Evolutionary conservation across 2,113 vertebrate species (phyloP), one percentile per base, ranked within the genome.

Genomic region (Melozone crissalis): DNA sequence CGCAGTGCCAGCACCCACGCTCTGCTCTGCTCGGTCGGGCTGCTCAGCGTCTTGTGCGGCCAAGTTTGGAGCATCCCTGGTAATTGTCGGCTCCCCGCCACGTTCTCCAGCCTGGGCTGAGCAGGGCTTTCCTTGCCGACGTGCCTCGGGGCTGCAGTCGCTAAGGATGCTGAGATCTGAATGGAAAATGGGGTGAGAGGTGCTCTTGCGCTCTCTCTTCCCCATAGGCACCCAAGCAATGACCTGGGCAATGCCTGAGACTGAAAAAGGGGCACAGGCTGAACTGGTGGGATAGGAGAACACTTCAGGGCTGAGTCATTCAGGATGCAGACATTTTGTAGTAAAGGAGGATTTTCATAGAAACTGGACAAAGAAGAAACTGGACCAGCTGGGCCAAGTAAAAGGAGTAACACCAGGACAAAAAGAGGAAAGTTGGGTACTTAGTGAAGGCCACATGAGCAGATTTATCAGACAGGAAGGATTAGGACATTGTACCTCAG

Each of bases 51-150:
- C 27, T 39, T 57, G 17, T 18, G 44, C 46, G 12, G 75, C 41
- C 68, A 23, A 33, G 49, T 58, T 43, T 52, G 69, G 57, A 88
- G 41, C 55, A 58, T 23, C 63, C 41, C 51, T 44, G 33, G 23
- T 13, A 55, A 33, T 24, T 31, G 31, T 21, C 33, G 6, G 10
- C 52, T 68, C 43, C 33, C 23, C 0, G 0, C 39, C 37, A 24
- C 3, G 1, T 87, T 82, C 75, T 79, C 35, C 75, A 73, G 72
- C 54, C 44, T 27, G 58, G 76, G 44, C n/a, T 47, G 27, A 7
- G 30, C 71, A 54, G 27, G 35, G 43, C 15, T 89, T 67, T 26
- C 3, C 74, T 35, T 68, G 49, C 2, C 3, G 3, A 22, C 18
- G 58, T 52, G 49, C 33, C 14, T 87, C 12, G 21, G 78, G 66